Conservation (phyloP, 1,140 invertebrate species). For the Myzus persicae region DNA sequence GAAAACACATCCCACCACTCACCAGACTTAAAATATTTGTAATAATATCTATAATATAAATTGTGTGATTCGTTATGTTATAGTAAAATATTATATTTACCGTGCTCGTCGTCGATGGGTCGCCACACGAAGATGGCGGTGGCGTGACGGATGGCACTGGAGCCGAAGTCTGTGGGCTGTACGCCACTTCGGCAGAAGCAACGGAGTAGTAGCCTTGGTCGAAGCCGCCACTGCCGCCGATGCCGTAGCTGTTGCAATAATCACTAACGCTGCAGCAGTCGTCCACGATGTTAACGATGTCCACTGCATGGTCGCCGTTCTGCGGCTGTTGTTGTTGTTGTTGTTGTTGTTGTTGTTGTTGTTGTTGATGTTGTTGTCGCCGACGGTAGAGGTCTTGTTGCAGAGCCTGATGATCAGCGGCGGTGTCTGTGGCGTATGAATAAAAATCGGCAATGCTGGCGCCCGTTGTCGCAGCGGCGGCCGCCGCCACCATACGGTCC, state of each 20-base stretch:
- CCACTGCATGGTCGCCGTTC: not conserved
- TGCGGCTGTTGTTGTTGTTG: not conserved
- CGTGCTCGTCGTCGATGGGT: conserved; percentile 21
- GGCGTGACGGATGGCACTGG: conserved; percentile 32
- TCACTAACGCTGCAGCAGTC: not conserved
- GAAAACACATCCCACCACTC: not conserved
- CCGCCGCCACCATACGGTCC: conserved; percentile 25
- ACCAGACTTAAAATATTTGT: not conserved
- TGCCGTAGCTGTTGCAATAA: conserved; percentile 11
- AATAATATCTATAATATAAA: not conserved
- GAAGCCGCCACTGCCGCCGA: not conserved
- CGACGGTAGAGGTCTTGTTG: not conserved
- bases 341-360: not conserved
- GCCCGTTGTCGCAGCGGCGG: not conserved
- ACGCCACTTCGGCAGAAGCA: not conserved
- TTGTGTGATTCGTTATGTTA: not conserved
- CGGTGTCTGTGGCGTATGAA: not conserved
- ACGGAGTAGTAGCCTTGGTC: conserved; percentile 3
- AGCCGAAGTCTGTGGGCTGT: conserved; percentile 12
- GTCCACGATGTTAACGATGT: conserved; percentile 20
- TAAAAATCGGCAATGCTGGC: not conserved
- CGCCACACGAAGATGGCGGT: not conserved
- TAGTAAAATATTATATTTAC: not conserved
- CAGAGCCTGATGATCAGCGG: not conserved
- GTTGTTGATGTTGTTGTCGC: not conserved